Percentiles rank a stretch among this genome's conserved stretches.
Conservation (phyloP, 2,888 invertebrate species). For the Rhagium mordax region DNA sequence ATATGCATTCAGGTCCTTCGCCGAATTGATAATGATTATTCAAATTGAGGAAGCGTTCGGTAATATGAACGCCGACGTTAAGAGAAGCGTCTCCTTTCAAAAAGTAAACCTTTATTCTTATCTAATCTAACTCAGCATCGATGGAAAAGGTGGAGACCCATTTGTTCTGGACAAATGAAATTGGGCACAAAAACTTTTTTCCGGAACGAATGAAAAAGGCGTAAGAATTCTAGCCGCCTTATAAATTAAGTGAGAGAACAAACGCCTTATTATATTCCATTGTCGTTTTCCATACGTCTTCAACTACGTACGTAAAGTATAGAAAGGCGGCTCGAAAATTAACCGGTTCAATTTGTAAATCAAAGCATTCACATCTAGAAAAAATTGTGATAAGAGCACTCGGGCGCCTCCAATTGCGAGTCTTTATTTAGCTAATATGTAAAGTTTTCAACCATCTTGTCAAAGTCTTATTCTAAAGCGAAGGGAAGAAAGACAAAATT, state of each 20-base stretch:
- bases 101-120: neutral
- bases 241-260: neutral
- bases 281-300: neutral
- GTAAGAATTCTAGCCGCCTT: neutral
- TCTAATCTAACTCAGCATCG: slow-evolving; percentile 13
- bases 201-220: neutral
- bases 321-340: no score
- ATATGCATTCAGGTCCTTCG: no score
- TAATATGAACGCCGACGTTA: neutral
- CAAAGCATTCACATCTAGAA: no score
- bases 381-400: neutral
- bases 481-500: no score
- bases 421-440: neutral
- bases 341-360: no score
- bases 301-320: no score
- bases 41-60: no score
- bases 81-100: neutral
- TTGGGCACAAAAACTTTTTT: neutral
- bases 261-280: neutral
- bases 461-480: no score
- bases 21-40: no score
- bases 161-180: slow-evolving; percentile 8
- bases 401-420: neutral
- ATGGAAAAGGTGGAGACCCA: slow-evolving; percentile 2
- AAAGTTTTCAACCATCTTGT: no score